These are phyloP conservation scores for Epicampocera succincta DNA, from an alignment of 2,888 invertebrate species.

Conservation along the genomic window DNA sequence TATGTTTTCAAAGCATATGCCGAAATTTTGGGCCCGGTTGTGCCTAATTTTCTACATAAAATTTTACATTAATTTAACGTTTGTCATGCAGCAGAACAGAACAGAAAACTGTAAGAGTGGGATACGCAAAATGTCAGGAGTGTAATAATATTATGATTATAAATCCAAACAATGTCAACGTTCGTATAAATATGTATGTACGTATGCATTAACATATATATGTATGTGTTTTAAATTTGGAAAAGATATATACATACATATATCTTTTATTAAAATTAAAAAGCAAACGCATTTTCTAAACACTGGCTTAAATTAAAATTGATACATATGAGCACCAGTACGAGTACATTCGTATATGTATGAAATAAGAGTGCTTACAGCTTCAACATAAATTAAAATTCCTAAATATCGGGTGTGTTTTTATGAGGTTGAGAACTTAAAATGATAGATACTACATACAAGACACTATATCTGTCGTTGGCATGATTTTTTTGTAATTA, in stretches of 20 bases:
- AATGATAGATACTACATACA: no score
- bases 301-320: neutral
- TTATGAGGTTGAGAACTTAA: no score
- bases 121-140: neutral
- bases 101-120: neutral
- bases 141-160: conserved; percentile 32
- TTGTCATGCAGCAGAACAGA: no score
- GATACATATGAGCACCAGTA: no score
- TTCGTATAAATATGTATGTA: conserved; percentile 30
- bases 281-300: neutral
- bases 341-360: neutral
- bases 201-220: no score
- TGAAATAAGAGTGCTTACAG: neutral
- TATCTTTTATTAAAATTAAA: conserved; percentile 9
- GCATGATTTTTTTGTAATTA: no score
- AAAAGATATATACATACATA: conserved; percentile 31
- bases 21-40: neutral
- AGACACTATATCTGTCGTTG: no score
- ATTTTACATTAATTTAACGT: neutral
- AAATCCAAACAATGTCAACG: conserved; percentile 53
- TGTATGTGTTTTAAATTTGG: conserved; percentile 41
- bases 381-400: conserved; percentile 15
- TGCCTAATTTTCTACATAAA: neutral
- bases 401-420: no score
- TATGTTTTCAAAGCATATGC: conserved; percentile 19